phyloP scores from a whole-genome alignment of 2,797 vertebrate genomes.

The Argyrosomus regius region DNA sequence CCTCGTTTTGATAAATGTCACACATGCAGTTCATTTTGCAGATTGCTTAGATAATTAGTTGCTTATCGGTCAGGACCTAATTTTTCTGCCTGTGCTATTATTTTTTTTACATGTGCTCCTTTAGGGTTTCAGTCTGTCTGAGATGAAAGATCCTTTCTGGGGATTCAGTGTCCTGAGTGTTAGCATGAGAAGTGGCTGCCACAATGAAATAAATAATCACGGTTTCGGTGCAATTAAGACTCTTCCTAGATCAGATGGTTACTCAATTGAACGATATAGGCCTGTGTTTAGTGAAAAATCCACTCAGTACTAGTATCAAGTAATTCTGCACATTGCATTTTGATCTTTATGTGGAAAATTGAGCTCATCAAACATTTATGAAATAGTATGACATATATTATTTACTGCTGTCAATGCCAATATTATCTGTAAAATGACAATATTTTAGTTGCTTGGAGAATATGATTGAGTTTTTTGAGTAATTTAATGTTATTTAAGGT shows the following conservation, averaged over 20 bases:
- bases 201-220: conserved; percentile 12
- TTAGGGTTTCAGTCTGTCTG: conserved; percentile 24
- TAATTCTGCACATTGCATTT: neutral
- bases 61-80: conserved; percentile 55
- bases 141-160: neutral
- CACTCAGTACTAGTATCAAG: neutral
- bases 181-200: conserved; percentile 12
- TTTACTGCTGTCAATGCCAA: neutral
- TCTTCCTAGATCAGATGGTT: conserved; percentile 27
- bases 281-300: conserved; percentile 2
- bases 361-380: neutral
- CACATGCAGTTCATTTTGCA: conserved; percentile 57
- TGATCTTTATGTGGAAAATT: neutral
- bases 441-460: neutral
- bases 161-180: conserved; percentile 34
- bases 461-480: neutral
- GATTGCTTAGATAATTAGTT: conserved; percentile 60
- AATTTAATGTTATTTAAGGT: neutral
- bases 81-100: conserved; percentile 55
- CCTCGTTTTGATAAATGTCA: conserved; percentile 67
- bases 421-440: neutral
- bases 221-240: conserved; percentile 18
- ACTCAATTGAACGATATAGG: neutral
- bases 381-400: neutral
- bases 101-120: conserved; percentile 46